phyloP scores from a whole-genome alignment of 2,888 invertebrate genomes.

The Cheilosia pagana region DNA sequence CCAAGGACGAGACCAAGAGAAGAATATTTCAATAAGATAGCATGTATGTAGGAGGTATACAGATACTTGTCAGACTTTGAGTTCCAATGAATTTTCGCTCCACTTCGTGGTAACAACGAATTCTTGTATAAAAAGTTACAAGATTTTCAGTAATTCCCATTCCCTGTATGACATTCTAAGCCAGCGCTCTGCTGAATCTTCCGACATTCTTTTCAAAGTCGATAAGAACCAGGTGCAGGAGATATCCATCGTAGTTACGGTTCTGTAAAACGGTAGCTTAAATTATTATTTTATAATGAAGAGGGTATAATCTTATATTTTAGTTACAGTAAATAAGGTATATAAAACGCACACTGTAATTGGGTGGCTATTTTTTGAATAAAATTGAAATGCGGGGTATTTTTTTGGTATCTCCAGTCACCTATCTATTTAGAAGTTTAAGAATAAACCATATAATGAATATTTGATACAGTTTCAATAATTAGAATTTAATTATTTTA shows the following conservation, averaged over 20 bases:
- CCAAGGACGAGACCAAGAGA: not conserved
- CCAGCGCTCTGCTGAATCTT: slow-evolving; percentile 2
- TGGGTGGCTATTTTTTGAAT: too few relatives aligned
- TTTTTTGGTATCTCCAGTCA: too few relatives aligned
- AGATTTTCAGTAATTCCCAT: slow-evolving; percentile 23
- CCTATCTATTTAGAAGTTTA: too few relatives aligned
- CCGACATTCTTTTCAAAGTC: slow-evolving; percentile 12
- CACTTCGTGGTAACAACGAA: slow-evolving; percentile 20
- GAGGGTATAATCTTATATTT: not conserved
- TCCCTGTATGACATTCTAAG: slow-evolving; percentile 33
- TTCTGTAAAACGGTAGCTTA: not conserved
- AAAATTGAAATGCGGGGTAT: too few relatives aligned
- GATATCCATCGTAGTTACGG: not conserved
- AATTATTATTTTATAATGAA: slow-evolving; percentile 13
- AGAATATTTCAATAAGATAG: slow-evolving; percentile 18
- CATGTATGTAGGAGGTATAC: slow-evolving; percentile 1
- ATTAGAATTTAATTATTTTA: too few relatives aligned
- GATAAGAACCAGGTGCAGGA: slow-evolving; percentile 6
- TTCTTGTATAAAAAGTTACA: slow-evolving; percentile 22
- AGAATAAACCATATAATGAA: too few relatives aligned
- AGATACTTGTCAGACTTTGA: slow-evolving; percentile 22
- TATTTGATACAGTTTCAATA: too few relatives aligned
- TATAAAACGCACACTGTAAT: not conserved
- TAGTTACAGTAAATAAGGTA: not conserved
- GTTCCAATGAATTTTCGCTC: slow-evolving; percentile 44